A percentile compares a stretch with the other conserved stretches of the same genome.
Conservation (phyloP, 2,888 invertebrate species). For the Agrotis segetum region DNA sequence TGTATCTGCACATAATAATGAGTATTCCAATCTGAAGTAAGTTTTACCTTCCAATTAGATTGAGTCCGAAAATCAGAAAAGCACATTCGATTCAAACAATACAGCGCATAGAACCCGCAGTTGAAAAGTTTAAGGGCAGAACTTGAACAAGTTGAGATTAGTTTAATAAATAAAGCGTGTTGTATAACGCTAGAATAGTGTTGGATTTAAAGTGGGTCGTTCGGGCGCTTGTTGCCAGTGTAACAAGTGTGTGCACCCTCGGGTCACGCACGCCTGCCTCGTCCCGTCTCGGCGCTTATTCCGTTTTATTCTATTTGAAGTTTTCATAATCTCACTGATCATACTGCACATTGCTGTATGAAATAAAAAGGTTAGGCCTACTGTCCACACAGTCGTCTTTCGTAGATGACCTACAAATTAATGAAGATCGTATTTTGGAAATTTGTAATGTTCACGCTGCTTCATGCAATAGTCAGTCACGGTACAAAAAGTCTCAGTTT, state of each 20-base stretch:
- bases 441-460: too few relatives aligned
- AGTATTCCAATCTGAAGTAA: too few relatives aligned
- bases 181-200: neutral
- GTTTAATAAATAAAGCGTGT: conserved; percentile 4
- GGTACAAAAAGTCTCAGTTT: too few relatives aligned
- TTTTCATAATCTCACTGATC: too few relatives aligned
- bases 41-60: neutral
- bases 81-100: neutral
- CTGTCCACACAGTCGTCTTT: too few relatives aligned
- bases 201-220: neutral
- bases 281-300: neutral
- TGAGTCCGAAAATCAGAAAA: neutral
- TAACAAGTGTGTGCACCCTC: conserved; percentile 47
- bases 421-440: too few relatives aligned
- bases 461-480: too few relatives aligned
- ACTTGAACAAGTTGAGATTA: neutral
- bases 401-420: too few relatives aligned
- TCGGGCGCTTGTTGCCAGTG: neutral
- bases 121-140: neutral
- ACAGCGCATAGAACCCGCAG: neutral
- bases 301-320: conserved; percentile 1
- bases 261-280: neutral
- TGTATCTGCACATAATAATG: too few relatives aligned
- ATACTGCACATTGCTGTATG: too few relatives aligned
- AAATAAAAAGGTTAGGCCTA: too few relatives aligned